Percentiles rank a stretch among this genome's conserved stretches.
Evolutionary conservation across 1,140 invertebrate species (phyloP).

Genomic region (Daktulosphaira vitifoliae): DNA sequence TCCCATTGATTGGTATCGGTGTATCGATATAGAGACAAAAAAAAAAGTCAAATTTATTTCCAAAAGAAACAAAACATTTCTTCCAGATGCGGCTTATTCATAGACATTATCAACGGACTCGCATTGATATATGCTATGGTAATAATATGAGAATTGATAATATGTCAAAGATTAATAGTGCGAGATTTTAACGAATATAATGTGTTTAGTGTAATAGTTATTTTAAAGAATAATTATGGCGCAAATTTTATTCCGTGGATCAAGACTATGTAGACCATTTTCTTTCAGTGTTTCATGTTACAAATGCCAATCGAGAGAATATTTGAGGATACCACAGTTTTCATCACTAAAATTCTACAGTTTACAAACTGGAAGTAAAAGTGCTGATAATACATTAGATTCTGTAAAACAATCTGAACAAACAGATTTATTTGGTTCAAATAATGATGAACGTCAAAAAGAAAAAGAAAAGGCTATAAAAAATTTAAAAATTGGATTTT

Average conservation of each 20-base stretch:
- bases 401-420: background rate
- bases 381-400: background rate
- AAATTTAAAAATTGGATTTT: slow-evolving; percentile 26
- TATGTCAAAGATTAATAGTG: no score
- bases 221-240: slow-evolving; percentile 27
- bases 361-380: slow-evolving; percentile 11
- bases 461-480: slow-evolving; percentile 30
- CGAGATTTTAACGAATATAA: no score
- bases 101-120: no score
- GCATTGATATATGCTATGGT: no score
- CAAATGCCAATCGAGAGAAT: background rate
- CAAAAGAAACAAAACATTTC: no score
- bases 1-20: no score
- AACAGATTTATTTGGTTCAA: slow-evolving; percentile 8
- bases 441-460: slow-evolving; percentile 14
- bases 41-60: no score
- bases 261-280: background rate
- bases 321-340: background rate
- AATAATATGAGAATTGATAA: no score
- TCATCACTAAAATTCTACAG: background rate
- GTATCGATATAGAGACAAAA: no score
- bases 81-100: no score
- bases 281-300: background rate
- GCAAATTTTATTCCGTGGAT: slow-evolving; percentile 15
- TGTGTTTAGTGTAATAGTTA: no score